Base-by-base conservation (phyloP, 2,888 invertebrate species). In the Coelopa pilipes region DNA sequence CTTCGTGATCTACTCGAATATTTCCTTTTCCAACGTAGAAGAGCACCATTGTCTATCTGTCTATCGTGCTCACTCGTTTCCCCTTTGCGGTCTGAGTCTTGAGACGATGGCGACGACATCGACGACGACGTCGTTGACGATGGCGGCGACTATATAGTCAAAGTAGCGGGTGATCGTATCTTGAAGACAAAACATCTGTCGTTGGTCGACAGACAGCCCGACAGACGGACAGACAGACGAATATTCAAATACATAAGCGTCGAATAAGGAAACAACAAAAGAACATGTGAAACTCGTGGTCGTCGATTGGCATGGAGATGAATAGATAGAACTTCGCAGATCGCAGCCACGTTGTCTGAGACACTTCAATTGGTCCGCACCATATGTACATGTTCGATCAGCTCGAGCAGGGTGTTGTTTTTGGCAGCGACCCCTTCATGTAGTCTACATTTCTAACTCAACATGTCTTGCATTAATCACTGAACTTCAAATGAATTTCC, bases 321-420 rank as follows among this genome's bases (percentile, higher is more conserved):
- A 34, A 34, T 34, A 4, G 34, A 34, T 34, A 4, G 34, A 34
- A 34, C 34, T 34, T 34, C 34, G 34, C 34, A 34, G 34, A 34
- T 57, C n/a, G 69, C 55, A 69, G 69, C 57, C 69, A 69, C 19
- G 13, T 57, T 69, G 69, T 69, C 69, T 69, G 47, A 57, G 57
- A 69, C 17, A n/a, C 53, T 21, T 68, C 53, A 46, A 57, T 69
- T 55, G 34, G n/a, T 57, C 46, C 12, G 17, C 17, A 55, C 1
- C 21, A 17, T 59, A 59, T 21, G 2, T 11, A 59, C 19, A 59
- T 59, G 19, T 59, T 59, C 4, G 10, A 59, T 21, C 17, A 59
- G 57, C 24, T 59, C 13, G 13, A 59, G 7, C 34, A 34, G 7
- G 2, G 34, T 2, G 7, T 7, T 34, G 2, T 34, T 4, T 34